These are phyloP conservation scores for Limnothrissa miodon DNA, from an alignment of 2,113 vertebrate genomes.

Conservation along the genomic window DNA sequence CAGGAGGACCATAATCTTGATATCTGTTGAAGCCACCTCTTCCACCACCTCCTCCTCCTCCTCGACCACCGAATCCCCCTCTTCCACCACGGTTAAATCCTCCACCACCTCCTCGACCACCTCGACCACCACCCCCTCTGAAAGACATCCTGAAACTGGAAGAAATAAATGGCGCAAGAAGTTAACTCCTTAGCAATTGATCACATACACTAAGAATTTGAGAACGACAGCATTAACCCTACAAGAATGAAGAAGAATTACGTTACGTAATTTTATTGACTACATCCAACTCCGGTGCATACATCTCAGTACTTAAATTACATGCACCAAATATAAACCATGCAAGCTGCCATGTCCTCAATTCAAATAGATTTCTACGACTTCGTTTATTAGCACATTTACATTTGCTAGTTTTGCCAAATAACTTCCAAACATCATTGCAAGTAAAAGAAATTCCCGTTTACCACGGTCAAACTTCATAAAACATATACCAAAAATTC, in stretches of 20 bases:
- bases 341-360: neutral
- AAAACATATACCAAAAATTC: too few relatives aligned
- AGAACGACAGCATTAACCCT: too few relatives aligned
- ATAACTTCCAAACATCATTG: neutral
- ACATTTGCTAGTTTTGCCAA: neutral
- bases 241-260: too few relatives aligned
- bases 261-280: too few relatives aligned
- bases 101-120: conserved; percentile 58
- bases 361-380: too few relatives aligned
- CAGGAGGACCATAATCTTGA: conserved; percentile 93
- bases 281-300: too few relatives aligned
- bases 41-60: conserved; percentile 60
- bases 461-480: neutral
- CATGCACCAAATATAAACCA: too few relatives aligned
- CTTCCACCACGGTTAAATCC: conserved; percentile 44
- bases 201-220: too few relatives aligned
- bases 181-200: too few relatives aligned
- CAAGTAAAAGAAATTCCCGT: neutral
- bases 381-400: too few relatives aligned
- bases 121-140: conserved; percentile 73
- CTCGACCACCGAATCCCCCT: conserved; percentile 44
- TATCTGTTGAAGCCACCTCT: conserved; percentile 83
- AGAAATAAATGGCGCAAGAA: neutral
- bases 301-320: too few relatives aligned
- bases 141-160: conserved; percentile 78